Evolutionary conservation across 2,113 vertebrate species (phyloP).

Genomic region (Petroica traversi): DNA sequence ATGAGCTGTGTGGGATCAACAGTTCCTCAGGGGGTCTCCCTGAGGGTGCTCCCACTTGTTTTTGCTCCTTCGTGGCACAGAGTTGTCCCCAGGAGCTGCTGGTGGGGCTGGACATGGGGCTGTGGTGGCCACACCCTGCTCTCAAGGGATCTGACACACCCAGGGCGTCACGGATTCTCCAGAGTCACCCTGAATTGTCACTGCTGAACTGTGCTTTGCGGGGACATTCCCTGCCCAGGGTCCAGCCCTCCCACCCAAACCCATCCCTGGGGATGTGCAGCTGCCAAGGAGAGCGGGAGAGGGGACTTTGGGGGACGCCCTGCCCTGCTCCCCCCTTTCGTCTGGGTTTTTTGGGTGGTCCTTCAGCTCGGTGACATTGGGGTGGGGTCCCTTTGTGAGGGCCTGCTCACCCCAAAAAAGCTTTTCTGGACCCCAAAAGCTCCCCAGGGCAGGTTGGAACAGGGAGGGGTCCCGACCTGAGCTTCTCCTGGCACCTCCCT

Average conservation of each 20-base stretch:
- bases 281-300: not conserved
- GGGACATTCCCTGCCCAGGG: not conserved
- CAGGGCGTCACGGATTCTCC: not conserved
- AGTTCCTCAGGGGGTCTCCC: not conserved
- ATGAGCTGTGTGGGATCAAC: not conserved
- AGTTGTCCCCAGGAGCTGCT: not conserved
- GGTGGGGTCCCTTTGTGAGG: not conserved
- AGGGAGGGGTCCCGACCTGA: not conserved
- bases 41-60: not conserved
- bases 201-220: rapidly evolving
- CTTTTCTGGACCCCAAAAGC: not conserved
- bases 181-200: not conserved
- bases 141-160: not conserved
- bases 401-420: not conserved
- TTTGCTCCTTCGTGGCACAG: not conserved
- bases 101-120: not conserved
- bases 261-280: not conserved
- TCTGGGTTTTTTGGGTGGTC: conserved; percentile 26
- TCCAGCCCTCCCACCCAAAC: not conserved
- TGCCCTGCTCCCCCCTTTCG: not conserved
- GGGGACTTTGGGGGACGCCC: not conserved
- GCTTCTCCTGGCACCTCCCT: not conserved
- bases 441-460: too few relatives aligned
- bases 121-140: not conserved
- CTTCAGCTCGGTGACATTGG: conserved; percentile 22